phyloP scores from a whole-genome alignment of 2,113 vertebrate genomes.

The Equus przewalskii region DNA sequence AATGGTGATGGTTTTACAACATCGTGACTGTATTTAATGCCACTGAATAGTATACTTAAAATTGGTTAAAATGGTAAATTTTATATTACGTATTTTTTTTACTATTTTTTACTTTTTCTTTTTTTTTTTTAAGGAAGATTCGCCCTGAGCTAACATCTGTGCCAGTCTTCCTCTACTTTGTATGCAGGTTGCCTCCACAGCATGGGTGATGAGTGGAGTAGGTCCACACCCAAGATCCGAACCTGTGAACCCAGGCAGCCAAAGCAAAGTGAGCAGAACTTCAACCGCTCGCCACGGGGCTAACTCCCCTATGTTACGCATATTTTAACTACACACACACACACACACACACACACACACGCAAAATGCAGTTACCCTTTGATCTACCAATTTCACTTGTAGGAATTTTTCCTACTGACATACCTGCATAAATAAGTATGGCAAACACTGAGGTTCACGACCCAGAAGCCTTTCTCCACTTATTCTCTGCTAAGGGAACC shows the following conservation, averaged over 20 bases:
- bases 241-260: too few species aligned
- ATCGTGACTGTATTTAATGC: not conserved
- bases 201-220: too few species aligned
- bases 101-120: too few species aligned
- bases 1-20: not conserved
- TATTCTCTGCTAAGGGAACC: not conserved
- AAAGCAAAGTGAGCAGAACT: too few species aligned
- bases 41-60: not conserved
- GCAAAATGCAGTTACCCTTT: not conserved
- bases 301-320: too few species aligned
- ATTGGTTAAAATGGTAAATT: not conserved
- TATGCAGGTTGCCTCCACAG: too few species aligned
- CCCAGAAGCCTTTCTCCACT: not conserved
- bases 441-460: not conserved
- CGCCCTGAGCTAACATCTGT: too few species aligned
- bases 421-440: not conserved
- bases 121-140: too few species aligned
- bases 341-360: not conserved
- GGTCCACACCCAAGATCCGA: too few species aligned
- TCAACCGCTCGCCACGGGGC: too few species aligned
- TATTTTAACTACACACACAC: too few species aligned
- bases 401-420: not conserved
- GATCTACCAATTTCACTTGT: not conserved
- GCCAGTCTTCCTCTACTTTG: too few species aligned
- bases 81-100: not conserved